Percentiles rank a stretch among this genome's conserved stretches.
Conservation (phyloP, 2,888 invertebrate genomes). For the Loripinus fragilis region DNA sequence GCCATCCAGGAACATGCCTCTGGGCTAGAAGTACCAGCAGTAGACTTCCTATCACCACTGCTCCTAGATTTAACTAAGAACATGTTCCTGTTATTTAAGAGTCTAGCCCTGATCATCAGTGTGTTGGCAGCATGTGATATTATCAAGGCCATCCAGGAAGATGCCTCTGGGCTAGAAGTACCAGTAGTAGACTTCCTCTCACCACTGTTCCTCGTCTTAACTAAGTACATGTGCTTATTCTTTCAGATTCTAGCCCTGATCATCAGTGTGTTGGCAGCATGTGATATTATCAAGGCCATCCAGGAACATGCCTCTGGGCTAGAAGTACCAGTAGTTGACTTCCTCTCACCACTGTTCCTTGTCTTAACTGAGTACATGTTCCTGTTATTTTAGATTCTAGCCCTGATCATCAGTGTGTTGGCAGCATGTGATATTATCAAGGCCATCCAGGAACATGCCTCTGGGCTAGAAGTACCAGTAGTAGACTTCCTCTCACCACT, state of each 20-base stretch:
- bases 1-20: constrained; percentile 58
- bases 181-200: constrained; percentile 77
- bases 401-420: constrained; percentile 56
- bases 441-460: constrained; percentile 58
- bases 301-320: constrained; percentile 58
- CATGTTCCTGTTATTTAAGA: constrained; percentile 50
- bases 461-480: constrained; percentile 60
- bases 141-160: constrained; percentile 61
- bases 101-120: constrained; percentile 56
- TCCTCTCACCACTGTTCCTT: constrained; percentile 76
- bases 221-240: background rate
- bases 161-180: constrained; percentile 50
- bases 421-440: constrained; percentile 66
- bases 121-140: constrained; percentile 64
- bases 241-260: constrained; percentile 62
- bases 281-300: constrained; percentile 66
- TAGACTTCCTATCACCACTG: constrained; percentile 75
- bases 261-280: constrained; percentile 56
- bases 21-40: constrained; percentile 65
- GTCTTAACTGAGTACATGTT: too few species aligned
- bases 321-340: constrained; percentile 70
- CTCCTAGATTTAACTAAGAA: too few species aligned
- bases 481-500: constrained; percentile 77
- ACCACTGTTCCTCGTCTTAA: too few species aligned
- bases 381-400: constrained; percentile 56